Evolutionary conservation across 2,797 vertebrate genomes (phyloP).

Genomic region (Pseudochirops corinnae): DNA sequence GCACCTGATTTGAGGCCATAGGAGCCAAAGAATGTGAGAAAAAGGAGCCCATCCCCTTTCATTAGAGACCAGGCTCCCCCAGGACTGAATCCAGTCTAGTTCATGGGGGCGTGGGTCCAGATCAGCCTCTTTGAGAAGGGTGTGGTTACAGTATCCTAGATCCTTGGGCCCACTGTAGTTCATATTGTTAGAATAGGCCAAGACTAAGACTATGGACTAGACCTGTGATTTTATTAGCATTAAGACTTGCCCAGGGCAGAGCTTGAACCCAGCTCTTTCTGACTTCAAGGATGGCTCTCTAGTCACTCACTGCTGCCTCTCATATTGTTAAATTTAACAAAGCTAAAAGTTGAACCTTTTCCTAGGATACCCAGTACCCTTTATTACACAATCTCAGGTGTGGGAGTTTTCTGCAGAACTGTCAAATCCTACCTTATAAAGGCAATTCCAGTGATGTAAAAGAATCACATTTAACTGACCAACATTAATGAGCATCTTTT

Average conservation of each 20-base stretch:
- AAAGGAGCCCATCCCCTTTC: not conserved
- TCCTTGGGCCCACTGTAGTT: not conserved
- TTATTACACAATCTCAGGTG: slow-evolving; percentile 38
- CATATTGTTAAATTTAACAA: not conserved
- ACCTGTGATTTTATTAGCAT: not conserved
- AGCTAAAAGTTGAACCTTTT: slow-evolving; percentile 47
- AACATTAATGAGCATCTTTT: slow-evolving; percentile 22
- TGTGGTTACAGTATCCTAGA: not conserved
- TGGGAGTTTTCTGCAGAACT: not conserved
- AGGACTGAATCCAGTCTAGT: not conserved
- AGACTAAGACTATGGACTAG: not conserved
- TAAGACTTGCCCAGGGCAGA: not conserved
- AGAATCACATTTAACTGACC: slow-evolving; percentile 50
- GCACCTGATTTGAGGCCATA: not conserved
- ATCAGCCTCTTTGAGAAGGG: not conserved
- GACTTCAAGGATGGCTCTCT: not conserved
- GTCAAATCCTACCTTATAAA: slow-evolving; percentile 38
- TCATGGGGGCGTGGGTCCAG: not conserved
- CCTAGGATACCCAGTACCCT: not conserved
- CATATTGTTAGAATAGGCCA: not conserved
- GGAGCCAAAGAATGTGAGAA: not conserved
- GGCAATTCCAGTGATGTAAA: slow-evolving; percentile 53
- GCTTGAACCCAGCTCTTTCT: not conserved
- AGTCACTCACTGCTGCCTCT: not conserved
- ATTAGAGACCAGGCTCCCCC: not conserved